Conservation (phyloP, 64 coral and sea anemone genomes). For the Montipora capricornis region DNA sequence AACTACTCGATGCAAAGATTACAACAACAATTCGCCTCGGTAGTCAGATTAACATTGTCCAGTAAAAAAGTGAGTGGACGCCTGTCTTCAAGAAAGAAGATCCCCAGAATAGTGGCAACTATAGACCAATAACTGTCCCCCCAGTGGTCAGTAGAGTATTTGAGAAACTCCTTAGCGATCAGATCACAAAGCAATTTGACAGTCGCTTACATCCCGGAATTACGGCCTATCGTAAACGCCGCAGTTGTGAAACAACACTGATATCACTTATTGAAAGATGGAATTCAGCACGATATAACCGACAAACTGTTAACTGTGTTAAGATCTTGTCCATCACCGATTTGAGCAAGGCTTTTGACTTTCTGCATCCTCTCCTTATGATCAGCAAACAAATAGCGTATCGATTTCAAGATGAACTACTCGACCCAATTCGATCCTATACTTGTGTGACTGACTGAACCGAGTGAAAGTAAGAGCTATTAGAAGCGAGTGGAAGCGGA, state of each 20-base stretch:
- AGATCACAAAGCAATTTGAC: conserved; percentile 33
- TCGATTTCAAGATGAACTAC: neutral
- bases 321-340: conserved; percentile 24
- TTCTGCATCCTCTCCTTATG: neutral
- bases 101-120: neutral
- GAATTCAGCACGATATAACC: conserved; percentile 25
- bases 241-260: conserved; percentile 42
- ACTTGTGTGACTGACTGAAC: conserved; percentile 7
- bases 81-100: conserved; percentile 45
- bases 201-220: neutral
- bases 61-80: conserved; percentile 35
- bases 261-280: conserved; percentile 25
- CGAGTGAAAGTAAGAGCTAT: neutral
- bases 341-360: conserved; percentile 39
- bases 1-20: too few relatives aligned
- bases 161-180: conserved; percentile 26
- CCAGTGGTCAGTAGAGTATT: conserved; percentile 13
- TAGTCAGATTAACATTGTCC: too few relatives aligned
- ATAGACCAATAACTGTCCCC: conserved; percentile 49
- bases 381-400: neutral
- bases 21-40: too few relatives aligned
- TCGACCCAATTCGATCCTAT: neutral
- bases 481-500: too few relatives aligned
- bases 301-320: neutral
- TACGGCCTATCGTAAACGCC: conserved; percentile 5